Percentiles rank a stretch among this genome's conserved stretches.
Conservation (phyloP, 2,797 vertebrate genomes). For the Pampus argenteus region DNA sequence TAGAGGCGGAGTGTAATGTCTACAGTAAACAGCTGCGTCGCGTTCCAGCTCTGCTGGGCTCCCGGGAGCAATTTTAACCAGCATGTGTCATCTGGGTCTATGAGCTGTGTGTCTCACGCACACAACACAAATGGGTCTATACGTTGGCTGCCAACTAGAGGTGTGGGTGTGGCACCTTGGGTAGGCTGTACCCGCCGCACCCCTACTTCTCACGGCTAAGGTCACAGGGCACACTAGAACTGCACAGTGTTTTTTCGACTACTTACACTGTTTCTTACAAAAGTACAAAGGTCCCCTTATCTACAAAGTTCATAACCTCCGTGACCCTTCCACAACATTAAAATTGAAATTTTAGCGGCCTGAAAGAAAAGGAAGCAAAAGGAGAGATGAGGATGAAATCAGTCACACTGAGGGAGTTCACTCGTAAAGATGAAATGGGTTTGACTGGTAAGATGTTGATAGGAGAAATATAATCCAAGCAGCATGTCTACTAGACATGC, state of each 20-base stretch:
- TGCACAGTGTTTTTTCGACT: slow-evolving; percentile 32
- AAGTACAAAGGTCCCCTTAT: slow-evolving; percentile 12
- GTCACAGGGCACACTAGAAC: slow-evolving; percentile 31
- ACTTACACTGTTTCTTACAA: slow-evolving; percentile 25
- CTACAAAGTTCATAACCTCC: slow-evolving; percentile 33
- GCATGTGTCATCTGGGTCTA: no score
- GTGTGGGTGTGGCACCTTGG: no score
- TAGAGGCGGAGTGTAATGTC: no score
- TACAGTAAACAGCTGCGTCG: no score
- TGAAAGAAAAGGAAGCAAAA: slow-evolving; percentile 2
- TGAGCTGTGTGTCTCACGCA: no score
- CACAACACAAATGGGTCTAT: no score
- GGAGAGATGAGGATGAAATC: slow-evolving; percentile 21
- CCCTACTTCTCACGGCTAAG: no score
- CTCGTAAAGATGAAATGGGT: slow-evolving; percentile 27
- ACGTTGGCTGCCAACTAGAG: no score
- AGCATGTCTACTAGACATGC: slow-evolving; percentile 56
- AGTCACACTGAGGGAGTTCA: slow-evolving; percentile 13
- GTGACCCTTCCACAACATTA: not conserved
- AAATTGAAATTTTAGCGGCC: not conserved
- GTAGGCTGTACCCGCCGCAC: no score
- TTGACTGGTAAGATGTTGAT: slow-evolving; percentile 36
- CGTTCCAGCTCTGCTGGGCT: no score
- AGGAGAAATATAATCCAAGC: slow-evolving; percentile 67
- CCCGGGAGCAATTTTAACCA: no score